phyloP scores from a whole-genome alignment of 1,140 invertebrate species.

The Muscidifurax raptorellus region DNA sequence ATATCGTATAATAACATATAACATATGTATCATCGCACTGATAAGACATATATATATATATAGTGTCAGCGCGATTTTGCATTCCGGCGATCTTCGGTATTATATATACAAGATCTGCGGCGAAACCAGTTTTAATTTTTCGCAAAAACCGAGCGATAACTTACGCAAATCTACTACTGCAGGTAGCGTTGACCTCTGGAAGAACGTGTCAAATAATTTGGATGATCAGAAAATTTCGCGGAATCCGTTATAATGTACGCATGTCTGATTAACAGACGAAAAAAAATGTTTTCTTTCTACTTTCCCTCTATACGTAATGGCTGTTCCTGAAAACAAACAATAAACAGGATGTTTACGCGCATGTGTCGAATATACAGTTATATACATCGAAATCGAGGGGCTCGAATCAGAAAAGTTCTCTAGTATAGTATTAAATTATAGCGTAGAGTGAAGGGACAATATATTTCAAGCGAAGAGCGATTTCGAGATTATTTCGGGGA shows the following conservation, averaged over 20 bases:
- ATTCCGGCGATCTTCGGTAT: too few species aligned
- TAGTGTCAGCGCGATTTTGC: neutral
- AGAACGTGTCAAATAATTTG: neutral
- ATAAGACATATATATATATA: too few species aligned
- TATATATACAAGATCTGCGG: neutral
- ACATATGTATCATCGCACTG: neutral
- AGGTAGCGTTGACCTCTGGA: neutral
- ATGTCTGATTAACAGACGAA: neutral
- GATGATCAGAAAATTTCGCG: neutral
- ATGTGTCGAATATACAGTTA: neutral
- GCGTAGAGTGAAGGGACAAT: neutral
- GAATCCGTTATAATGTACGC: neutral
- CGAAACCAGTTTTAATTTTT: conserved; percentile 24
- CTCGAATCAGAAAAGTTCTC: neutral
- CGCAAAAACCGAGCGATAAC: neutral
- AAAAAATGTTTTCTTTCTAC: neutral
- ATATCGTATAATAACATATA: neutral
- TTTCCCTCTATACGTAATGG: neutral
- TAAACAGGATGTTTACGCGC: neutral
- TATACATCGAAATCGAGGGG: neutral
- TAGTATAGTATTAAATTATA: neutral
- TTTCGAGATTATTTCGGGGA: conserved; percentile 32
- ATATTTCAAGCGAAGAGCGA: conserved; percentile 13
- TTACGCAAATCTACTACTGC: neutral
- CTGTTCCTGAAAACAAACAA: neutral